A percentile compares a stretch with the other conserved stretches of the same genome.
Evolutionary conservation across 1,140 invertebrate species (phyloP).

Genomic region (Elymnias hypermnestra): DNA sequence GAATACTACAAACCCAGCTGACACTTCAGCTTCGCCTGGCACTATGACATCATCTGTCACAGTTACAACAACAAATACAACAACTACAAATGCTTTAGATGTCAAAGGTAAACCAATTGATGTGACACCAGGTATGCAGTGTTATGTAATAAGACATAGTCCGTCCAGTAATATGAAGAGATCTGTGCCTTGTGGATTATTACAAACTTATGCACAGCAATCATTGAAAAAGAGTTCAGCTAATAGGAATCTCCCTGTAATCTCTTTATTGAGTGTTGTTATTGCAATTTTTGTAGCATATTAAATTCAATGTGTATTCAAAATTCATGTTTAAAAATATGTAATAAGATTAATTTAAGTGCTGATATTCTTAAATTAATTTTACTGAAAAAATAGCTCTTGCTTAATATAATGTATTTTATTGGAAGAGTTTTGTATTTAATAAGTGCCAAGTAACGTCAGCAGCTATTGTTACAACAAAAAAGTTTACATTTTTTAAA

Average conservation of each 20-base stretch:
- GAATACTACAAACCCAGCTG: slow-evolving; percentile 24
- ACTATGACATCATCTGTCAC: slow-evolving; percentile 43
- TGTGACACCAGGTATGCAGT: slow-evolving; percentile 63
- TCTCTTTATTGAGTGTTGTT: slow-evolving; percentile 39
- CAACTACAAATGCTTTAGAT: slow-evolving; percentile 52
- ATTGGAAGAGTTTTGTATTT: no score
- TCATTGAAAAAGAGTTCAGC: slow-evolving; percentile 54
- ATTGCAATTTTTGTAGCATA: slow-evolving; percentile 32
- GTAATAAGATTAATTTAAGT: no score
- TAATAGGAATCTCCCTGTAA: slow-evolving; percentile 32
- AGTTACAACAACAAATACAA: slow-evolving; percentile 53
- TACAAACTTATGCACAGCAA: slow-evolving; percentile 56
- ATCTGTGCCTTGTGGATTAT: slow-evolving; percentile 47
- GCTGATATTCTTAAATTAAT: no score
- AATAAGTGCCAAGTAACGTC: no score
- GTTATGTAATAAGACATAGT: slow-evolving; percentile 51
- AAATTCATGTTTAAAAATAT: no score
- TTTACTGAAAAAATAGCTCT: no score
- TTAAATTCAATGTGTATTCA: no score
- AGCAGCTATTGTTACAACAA: no score
- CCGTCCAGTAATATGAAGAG: slow-evolving; percentile 45
- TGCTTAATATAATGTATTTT: no score
- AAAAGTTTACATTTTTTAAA: no score
- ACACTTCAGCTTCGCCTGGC: slow-evolving; percentile 20
- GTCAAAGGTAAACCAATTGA: slow-evolving; percentile 55